A percentile compares a stretch with the other conserved stretches of the same genome.
These are phyloP conservation scores for Podarcis siculus DNA, from an alignment of 2,797 vertebrate species.

Conservation along the genomic window DNA sequence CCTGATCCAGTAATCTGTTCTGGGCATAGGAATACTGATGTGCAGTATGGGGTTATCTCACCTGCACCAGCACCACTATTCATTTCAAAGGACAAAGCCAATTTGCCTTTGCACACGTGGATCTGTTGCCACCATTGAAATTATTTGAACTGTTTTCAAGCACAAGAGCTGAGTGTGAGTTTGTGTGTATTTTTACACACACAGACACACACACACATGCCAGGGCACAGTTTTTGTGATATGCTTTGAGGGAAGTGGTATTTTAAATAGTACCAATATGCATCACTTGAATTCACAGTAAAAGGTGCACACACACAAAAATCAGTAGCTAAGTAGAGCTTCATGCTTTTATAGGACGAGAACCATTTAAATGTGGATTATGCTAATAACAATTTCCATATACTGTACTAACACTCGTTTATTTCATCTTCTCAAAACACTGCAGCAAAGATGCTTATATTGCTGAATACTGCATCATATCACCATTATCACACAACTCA, in stretches of 20 bases:
- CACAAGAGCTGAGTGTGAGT: neutral
- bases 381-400: slow-evolving; percentile 38
- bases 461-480: slow-evolving; percentile 33
- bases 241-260: slow-evolving; percentile 25
- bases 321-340: slow-evolving; percentile 35
- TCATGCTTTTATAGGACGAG: slow-evolving; percentile 47
- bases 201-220: neutral
- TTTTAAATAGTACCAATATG: slow-evolving; percentile 35
- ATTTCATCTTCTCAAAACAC: neutral
- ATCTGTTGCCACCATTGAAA: neutral
- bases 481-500: slow-evolving; percentile 5
- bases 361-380: slow-evolving; percentile 29
- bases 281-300: slow-evolving; percentile 37
- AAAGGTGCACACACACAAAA: slow-evolving; percentile 44
- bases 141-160: neutral
- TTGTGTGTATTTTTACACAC: neutral
- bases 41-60: neutral
- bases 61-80: neutral
- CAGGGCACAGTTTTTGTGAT: neutral
- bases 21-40: neutral
- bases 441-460: slow-evolving; percentile 33
- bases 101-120: neutral
- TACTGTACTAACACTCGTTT: neutral
- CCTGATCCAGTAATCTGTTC: neutral
- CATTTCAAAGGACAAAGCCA: neutral